Evolutionary conservation across 1,140 invertebrate genomes (phyloP), one percentile per base, ranked within the genome.

Genomic region (Rhopalosiphum padi): DNA sequence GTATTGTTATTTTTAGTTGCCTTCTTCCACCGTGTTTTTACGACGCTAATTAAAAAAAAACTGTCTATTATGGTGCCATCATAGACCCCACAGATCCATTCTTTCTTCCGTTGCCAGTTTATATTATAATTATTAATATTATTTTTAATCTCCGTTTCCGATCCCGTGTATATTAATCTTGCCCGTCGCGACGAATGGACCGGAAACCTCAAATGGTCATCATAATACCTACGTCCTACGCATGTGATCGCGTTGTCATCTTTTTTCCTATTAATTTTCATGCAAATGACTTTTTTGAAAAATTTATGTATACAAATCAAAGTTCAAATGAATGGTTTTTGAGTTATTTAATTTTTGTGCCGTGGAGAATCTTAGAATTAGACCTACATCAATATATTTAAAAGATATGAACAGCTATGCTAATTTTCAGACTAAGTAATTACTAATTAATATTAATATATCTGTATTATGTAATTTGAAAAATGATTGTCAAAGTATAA

Each of bases 11-110:
- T 77, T 77, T 77, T 77, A 77, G 60, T 77, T 18, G 15, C 11
- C 25, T 68, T 77, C n/a, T 77, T 77, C 60, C 60, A 18, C 15
- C 60, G 15, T n/a, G 60, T n/a, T 18, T n/a, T 77, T 77, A 77
- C 60, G 30, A 77, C n/a, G 30, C 60, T 77, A 77, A 77, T 77
- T 77, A 77, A 77, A 77, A 77, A 68, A 68, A 68, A 68, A n/a
- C 25, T 11, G 60, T 77, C n/a, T n/a, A 77, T 18, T 77, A 77
- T 77, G n/a, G 15, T 77, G 15, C 23, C 30, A n/a, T 35, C 60
- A n/a, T n/a, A n/a, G 30, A 77, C 60, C 9, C 30, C 25, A 9
- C 25, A 30, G 55, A 60, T 60, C 11, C 30, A 22, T 77, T 6
- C n/a, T n/a, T 77, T 77, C n/a, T n/a, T n/a, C 30, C 30, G 60